Evolutionary conservation across 1,140 invertebrate genomes (phyloP).

Genomic region (Conus betulinus): DNA sequence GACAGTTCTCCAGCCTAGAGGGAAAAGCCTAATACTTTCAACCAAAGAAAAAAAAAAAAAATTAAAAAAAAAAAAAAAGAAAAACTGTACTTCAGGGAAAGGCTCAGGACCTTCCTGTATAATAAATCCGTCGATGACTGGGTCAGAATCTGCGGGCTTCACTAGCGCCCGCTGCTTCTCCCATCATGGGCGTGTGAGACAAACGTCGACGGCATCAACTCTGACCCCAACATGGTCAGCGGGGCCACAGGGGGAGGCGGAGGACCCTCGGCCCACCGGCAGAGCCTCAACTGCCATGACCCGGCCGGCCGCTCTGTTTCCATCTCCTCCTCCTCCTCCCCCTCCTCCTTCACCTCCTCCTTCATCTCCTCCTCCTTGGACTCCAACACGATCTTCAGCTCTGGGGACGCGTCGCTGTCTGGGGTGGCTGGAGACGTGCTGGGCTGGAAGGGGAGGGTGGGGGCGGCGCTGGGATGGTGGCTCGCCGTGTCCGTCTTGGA

Average conservation of each 20-base stretch:
- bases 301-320: conserved; percentile 40
- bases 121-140: conserved; percentile 98
- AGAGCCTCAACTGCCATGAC: conserved; percentile 39
- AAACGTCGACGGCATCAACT: neutral
- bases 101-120: conserved; percentile 90
- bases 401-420: neutral
- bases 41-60: neutral
- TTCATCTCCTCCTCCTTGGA: conserved; percentile 34
- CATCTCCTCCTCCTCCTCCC: conserved; percentile 38
- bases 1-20: no score
- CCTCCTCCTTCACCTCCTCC: conserved; percentile 37
- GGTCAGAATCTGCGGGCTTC: conserved; percentile 95
- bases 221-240: neutral
- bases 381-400: conserved; percentile 13
- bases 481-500: no score
- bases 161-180: conserved; percentile 82
- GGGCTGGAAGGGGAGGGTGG: neutral
- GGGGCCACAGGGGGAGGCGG: neutral
- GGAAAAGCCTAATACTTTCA: neutral
- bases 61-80: neutral
- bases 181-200: conserved; percentile 49
- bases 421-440: no score
- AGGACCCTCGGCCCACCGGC: neutral
- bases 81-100: conserved; percentile 83
- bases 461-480: neutral